Evolutionary conservation across 2,797 vertebrate genomes (phyloP).

Genomic region (Aldrovandia affinis): DNA sequence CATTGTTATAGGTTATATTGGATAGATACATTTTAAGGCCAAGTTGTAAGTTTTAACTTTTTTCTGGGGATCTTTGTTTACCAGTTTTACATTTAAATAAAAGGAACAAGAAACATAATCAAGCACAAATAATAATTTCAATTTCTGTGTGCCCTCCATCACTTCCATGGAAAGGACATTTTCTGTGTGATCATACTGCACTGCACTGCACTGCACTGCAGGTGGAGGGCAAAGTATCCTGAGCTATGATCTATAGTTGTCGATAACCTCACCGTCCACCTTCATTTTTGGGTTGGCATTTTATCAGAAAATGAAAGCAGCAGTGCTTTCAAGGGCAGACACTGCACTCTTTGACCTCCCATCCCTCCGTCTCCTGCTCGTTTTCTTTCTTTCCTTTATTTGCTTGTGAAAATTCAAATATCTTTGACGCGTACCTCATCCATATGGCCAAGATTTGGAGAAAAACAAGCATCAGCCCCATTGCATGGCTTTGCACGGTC

Average conservation of each 20-base stretch:
- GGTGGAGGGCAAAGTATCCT: neutral
- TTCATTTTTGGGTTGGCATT: neutral
- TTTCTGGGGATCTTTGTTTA: neutral
- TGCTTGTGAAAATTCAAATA: slow-evolving; percentile 1
- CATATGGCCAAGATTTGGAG: slow-evolving; percentile 45
- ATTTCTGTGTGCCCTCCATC: neutral
- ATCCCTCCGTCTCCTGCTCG: neutral
- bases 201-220: neutral
- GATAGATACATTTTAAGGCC: neutral
- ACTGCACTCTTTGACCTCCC: neutral
- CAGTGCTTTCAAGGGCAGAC: neutral
- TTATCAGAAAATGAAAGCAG: neutral
- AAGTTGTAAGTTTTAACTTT: neutral
- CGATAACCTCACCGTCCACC: neutral
- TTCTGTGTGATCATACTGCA: neutral
- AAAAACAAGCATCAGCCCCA: slow-evolving; percentile 49
- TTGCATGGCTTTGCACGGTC: slow-evolving; percentile 48
- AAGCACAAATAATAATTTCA: neutral
- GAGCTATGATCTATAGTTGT: neutral
- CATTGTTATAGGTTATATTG: neutral
- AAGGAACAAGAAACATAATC: neutral
- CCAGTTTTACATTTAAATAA: neutral
- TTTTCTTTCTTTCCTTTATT: neutral
- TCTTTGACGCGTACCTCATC: slow-evolving; percentile 23
- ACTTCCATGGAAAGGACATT: too few relatives aligned